Percentiles rank a stretch among this genome's conserved stretches.
These are phyloP conservation scores for Pangasius macronema DNA, from an alignment of 2,797 vertebrate species.

Conservation along the genomic window DNA sequence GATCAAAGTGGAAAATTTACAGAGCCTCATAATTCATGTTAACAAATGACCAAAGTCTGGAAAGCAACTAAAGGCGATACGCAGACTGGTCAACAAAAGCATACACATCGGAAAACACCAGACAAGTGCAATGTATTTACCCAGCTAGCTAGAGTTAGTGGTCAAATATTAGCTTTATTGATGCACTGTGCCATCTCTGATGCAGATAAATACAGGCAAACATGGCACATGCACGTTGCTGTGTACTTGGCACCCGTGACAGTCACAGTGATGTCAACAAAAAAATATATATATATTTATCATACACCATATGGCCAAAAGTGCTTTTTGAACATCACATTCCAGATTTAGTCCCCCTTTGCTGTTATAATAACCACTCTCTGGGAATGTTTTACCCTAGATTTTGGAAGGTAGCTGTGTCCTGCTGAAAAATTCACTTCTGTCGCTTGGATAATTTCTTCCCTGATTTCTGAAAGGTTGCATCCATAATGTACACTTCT, in stretches of 20 bases:
- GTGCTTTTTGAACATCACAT: neutral
- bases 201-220: neutral
- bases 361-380: neutral
- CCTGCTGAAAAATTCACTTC: neutral
- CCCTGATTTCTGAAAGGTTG: neutral
- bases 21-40: neutral
- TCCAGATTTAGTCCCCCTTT: neutral
- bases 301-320: neutral
- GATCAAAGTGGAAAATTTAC: slow-evolving; percentile 1
- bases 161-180: neutral
- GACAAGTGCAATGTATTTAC: neutral
- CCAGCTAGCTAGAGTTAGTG: neutral
- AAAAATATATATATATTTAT: neutral
- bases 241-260: neutral
- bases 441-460: neutral
- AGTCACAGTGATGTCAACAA: neutral
- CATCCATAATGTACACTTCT: neutral
- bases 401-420: neutral
- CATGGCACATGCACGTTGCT: neutral
- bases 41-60: neutral
- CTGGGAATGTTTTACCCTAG: neutral
- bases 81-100: neutral
- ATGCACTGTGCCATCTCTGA: neutral
- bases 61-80: neutral
- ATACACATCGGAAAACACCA: neutral